Evolutionary conservation across 2,113 vertebrate genomes (phyloP).

Genomic region (Mesoclemmys tuberculata): DNA sequence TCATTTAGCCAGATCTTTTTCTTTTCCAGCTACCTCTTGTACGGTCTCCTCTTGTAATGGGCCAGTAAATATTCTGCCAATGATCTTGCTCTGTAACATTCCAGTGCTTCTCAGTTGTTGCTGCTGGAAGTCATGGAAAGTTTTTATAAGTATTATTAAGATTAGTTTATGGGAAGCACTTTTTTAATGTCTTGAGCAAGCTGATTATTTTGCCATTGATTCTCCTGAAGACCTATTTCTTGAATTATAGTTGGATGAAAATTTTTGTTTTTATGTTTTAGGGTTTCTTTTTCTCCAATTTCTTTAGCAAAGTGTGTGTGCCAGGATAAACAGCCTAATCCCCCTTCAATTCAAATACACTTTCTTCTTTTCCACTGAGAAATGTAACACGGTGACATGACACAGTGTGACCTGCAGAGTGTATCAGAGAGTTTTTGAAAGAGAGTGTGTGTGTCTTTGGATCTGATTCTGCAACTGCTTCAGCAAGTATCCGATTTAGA

Average conservation of each 20-base stretch:
- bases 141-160: background rate
- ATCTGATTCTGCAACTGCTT: background rate
- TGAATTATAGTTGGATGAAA: background rate
- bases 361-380: background rate
- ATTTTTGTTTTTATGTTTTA: background rate
- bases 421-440: conserved; percentile 68
- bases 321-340: background rate
- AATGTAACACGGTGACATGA: conserved; percentile 5
- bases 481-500: background rate
- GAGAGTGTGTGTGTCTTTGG: background rate
- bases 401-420: conserved; percentile 63
- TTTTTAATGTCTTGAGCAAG: background rate
- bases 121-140: background rate
- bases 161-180: background rate
- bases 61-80: fast-evolving
- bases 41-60: fast-evolving
- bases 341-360: fast-evolving
- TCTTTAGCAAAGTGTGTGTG: background rate
- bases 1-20: background rate
- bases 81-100: fast-evolving
- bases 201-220: background rate
- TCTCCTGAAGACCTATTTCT: background rate
- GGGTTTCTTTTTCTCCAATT: background rate
- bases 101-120: background rate
- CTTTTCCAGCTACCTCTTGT: background rate